A percentile compares a stretch with the other conserved stretches of the same genome.
phyloP scores from a whole-genome alignment of 1,140 invertebrate species.

The Gryllus bimaculatus region DNA sequence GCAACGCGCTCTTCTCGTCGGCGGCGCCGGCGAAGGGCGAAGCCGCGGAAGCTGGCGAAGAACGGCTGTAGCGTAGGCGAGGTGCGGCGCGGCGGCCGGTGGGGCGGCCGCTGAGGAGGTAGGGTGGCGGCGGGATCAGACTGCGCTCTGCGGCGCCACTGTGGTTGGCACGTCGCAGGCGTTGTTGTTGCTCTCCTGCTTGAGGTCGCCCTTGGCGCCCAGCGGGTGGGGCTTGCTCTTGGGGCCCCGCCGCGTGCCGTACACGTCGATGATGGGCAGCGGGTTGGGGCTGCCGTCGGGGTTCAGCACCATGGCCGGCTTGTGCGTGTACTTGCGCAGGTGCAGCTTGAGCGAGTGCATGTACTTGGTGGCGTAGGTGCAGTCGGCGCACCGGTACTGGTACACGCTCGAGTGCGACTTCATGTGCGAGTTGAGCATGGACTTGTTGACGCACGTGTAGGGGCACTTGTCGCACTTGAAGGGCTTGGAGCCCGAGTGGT shows the following conservation, averaged over 20 bases:
- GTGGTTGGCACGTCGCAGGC: slow-evolving; percentile 15
- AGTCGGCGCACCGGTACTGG: slow-evolving; percentile 90
- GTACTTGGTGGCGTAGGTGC: slow-evolving; percentile 97
- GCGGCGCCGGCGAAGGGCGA: background rate
- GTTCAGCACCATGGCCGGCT: slow-evolving; percentile 76
- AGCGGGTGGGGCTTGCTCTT: slow-evolving; percentile 47
- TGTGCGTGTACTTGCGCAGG: slow-evolving; percentile 76
- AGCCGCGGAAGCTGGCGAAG: slow-evolving; percentile 27
- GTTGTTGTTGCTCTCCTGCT: slow-evolving; percentile 8
- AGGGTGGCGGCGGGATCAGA: background rate
- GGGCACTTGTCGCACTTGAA: slow-evolving; percentile 89
- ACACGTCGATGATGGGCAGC: slow-evolving; percentile 78
- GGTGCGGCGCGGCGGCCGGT: too few relatives aligned
- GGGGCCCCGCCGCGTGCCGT: slow-evolving; percentile 77
- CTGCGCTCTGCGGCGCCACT: background rate
- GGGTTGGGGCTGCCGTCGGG: slow-evolving; percentile 80
- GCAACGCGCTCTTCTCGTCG: background rate
- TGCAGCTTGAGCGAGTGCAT: slow-evolving; percentile 96
- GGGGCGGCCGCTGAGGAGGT: too few relatives aligned
- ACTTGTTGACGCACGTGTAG: slow-evolving; percentile 96
- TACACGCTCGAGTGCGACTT: slow-evolving; percentile 97
- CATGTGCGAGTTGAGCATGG: slow-evolving; percentile 97
- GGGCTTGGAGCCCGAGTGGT: slow-evolving; percentile 92
- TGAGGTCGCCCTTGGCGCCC: slow-evolving; percentile 63
- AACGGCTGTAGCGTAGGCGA: background rate